phyloP scores from a whole-genome alignment of 2,797 vertebrate species.

The Tapera naevia region DNA sequence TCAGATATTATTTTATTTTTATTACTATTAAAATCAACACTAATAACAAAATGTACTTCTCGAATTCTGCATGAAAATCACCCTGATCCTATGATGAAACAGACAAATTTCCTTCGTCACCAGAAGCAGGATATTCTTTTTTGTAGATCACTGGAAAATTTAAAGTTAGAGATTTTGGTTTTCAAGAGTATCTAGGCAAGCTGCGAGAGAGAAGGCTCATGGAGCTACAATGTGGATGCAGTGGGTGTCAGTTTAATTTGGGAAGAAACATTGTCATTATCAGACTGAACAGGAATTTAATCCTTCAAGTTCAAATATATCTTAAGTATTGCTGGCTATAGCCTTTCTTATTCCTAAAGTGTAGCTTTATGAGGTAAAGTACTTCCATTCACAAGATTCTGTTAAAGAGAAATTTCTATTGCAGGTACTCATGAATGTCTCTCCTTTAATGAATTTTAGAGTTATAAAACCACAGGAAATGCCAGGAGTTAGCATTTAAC shows the following conservation, averaged over 20 bases:
- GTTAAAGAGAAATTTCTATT: background rate
- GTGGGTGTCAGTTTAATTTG: background rate
- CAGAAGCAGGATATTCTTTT: background rate
- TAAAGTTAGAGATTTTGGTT: background rate
- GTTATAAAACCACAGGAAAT: conserved; percentile 15
- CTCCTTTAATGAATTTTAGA: conserved; percentile 20
- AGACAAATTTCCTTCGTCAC: background rate
- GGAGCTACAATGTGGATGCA: background rate
- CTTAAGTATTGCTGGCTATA: background rate
- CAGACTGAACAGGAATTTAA: background rate
- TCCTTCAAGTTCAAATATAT: background rate
- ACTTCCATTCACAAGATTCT: background rate
- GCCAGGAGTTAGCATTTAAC: conserved; percentile 33
- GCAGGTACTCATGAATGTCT: background rate
- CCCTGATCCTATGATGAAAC: background rate
- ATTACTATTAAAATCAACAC: background rate
- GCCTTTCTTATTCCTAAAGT: background rate
- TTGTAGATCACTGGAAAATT: background rate
- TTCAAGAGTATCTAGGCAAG: background rate
- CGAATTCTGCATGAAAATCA: background rate
- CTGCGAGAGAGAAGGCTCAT: background rate
- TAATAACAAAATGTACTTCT: background rate
- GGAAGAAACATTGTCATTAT: background rate
- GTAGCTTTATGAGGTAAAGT: background rate
- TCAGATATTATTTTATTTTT: background rate